A percentile compares a stretch with the other conserved stretches of the same genome.
phyloP scores from a whole-genome alignment of 1,140 invertebrate species.

The Diorhabda sublineata region DNA sequence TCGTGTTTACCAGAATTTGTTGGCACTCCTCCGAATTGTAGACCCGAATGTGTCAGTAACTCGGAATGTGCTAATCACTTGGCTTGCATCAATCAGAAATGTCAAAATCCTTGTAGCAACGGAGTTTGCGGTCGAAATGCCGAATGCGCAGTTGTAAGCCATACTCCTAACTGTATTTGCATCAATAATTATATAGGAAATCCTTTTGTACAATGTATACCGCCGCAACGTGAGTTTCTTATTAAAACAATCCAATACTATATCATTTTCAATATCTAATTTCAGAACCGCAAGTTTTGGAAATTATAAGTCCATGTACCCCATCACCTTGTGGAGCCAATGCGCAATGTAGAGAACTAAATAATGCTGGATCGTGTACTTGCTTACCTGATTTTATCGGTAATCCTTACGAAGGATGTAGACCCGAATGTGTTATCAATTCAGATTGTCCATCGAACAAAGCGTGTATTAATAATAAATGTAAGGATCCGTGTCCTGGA shows the following conservation, averaged over 20 bases:
- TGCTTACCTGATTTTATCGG: constrained; percentile 53
- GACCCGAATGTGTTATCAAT: constrained; percentile 51
- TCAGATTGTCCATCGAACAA: constrained; percentile 49
- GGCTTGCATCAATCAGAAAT: constrained; percentile 75
- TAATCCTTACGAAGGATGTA: constrained; percentile 51
- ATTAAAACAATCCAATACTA: not conserved
- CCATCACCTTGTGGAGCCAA: constrained; percentile 54
- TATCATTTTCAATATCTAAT: not conserved
- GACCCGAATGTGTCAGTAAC: constrained; percentile 73
- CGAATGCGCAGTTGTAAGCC: constrained; percentile 61
- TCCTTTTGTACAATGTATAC: constrained; percentile 40
- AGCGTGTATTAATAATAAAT: constrained; percentile 50
- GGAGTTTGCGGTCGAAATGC: constrained; percentile 64
- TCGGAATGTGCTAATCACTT: constrained; percentile 69
- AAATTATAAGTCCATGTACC: constrained; percentile 43
- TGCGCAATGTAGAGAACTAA: constrained; percentile 47
- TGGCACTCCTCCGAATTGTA: constrained; percentile 71
- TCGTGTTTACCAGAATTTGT: constrained; percentile 67
- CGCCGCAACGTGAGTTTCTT: constrained; percentile 7
- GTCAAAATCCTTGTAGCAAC: constrained; percentile 67
- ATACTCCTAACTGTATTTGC: constrained; percentile 55
- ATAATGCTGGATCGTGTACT: constrained; percentile 49
- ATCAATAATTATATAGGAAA: constrained; percentile 50
- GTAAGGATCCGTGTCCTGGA: constrained; percentile 52
- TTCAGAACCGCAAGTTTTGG: constrained; percentile 18